Evolutionary conservation across 2,888 invertebrate genomes (phyloP).

Genomic region (Phlogophora meticulosa): DNA sequence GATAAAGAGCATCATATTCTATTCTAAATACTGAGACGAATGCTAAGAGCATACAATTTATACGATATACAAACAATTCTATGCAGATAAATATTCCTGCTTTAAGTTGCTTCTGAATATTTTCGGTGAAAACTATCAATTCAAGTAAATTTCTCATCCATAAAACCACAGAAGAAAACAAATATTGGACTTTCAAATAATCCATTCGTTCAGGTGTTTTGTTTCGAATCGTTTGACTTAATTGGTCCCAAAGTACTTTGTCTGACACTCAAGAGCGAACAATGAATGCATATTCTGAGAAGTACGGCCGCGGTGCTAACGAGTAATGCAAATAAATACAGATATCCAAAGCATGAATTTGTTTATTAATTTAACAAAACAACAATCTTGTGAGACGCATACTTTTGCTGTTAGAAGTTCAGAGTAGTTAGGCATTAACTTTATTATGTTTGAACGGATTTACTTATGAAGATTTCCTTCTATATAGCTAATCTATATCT

Average conservation of each 20-base stretch:
- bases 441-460: no score
- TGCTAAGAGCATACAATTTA: no score
- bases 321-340: constrained; percentile 21
- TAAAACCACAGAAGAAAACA: not conserved
- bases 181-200: constrained; percentile 23
- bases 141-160: not conserved
- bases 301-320: not conserved
- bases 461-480: no score
- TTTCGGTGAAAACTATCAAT: not conserved
- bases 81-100: not conserved
- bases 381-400: no score
- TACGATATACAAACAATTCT: no score
- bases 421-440: no score
- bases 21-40: no score
- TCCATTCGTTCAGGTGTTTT: not conserved
- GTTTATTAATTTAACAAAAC: constrained; percentile 10
- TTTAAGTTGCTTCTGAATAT: no score
- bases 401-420: no score
- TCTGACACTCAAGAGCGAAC: constrained; percentile 6
- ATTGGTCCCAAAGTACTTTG: not conserved
- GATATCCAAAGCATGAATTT: constrained; percentile 12
- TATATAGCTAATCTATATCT: no score
- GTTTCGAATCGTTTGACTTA: constrained; percentile 5
- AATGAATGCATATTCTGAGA: constrained; percentile 12
- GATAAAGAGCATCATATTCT: no score